Conservation (phyloP, 2,113 vertebrate species). For the Girardinichthys multiradiatus region DNA sequence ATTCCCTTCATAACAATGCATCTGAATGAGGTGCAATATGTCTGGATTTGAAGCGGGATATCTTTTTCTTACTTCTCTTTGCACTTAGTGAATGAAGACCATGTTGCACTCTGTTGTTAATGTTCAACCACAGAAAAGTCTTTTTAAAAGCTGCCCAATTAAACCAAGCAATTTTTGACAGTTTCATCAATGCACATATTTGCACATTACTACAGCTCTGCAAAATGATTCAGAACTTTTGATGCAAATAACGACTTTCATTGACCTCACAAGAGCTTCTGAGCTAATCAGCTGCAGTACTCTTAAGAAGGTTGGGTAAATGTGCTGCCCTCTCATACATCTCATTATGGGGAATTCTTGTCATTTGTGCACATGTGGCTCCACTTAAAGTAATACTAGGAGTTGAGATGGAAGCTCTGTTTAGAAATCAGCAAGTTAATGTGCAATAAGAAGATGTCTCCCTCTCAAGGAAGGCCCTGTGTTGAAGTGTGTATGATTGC, state of each 20-base stretch:
- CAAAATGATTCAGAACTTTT: slow-evolving; percentile 24
- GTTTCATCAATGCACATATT: slow-evolving; percentile 12
- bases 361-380: slow-evolving; percentile 8
- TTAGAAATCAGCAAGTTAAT: slow-evolving; percentile 16
- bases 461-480: slow-evolving; percentile 5
- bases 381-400: slow-evolving; percentile 27
- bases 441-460: slow-evolving; percentile 1
- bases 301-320: slow-evolving; percentile 38
- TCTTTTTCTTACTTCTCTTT: slow-evolving; percentile 40
- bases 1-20: slow-evolving; percentile 74
- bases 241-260: slow-evolving; percentile 18
- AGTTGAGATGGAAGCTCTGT: slow-evolving; percentile 23
- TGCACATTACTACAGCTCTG: neutral
- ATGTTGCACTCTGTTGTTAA: slow-evolving; percentile 51
- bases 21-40: slow-evolving; percentile 77
- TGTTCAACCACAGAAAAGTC: slow-evolving; percentile 15
- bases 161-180: slow-evolving; percentile 1
- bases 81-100: slow-evolving; percentile 4
- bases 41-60: slow-evolving; percentile 68
- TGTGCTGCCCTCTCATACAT: slow-evolving; percentile 19
- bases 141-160: slow-evolving; percentile 16
- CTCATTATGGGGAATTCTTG: slow-evolving; percentile 29
- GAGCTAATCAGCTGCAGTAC: slow-evolving; percentile 48
- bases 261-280: slow-evolving; percentile 40
- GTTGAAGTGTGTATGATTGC: slow-evolving; percentile 1